Base-by-base conservation (phyloP, 1,140 invertebrate genomes). In the Sitophilus oryzae region DNA sequence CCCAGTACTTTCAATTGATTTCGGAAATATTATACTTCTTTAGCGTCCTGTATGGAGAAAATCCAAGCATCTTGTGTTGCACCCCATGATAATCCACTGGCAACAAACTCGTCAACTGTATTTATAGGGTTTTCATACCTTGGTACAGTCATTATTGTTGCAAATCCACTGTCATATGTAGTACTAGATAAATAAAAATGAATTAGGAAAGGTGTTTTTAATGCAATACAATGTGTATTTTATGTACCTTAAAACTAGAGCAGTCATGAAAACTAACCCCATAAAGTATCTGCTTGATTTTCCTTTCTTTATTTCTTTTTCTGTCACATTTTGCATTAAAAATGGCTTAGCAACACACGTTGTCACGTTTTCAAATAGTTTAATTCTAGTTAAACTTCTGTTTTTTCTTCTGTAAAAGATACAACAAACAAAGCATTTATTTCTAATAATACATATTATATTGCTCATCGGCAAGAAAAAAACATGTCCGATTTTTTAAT, bases 61-160 rank as follows among this genome's bases (percentile, higher is more conserved):
- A 60, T 66, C 65, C 65, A 66, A n/a, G 56, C 65, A 34, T 61
- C 48, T 36, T 57, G 52, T 3, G 61, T 66, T 11, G 48, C 65
- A 16, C 55, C 57, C 65, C 65, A 66, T 15, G 20, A n/a, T 16
- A 64, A 18, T 8, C 40, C 56, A 34, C 60, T 63, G 8, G 6
- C 37, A 11, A 45, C 46, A 20, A 66, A 60, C 19, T 66, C 61
- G 15, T 59, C 48, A 15, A 65, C 54, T 3, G 65, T 65, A 49
- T 65, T 44, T 20, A 66, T 59, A 2, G 63, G 35, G 40, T 52
- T 48, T 36, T 63, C 56, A 42, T 66, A 64, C 55, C 60, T 76
- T 1, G 78, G 78, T 14, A 81, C 72, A 0, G 79, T 79, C 57
- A 79, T 77, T 10, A 74, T 72, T 8, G 74, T 78, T 6, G 78